A percentile compares a stretch with the other conserved stretches of the same genome.
Conservation (phyloP, 2,888 invertebrate genomes). For the Oscheius onirici region DNA sequence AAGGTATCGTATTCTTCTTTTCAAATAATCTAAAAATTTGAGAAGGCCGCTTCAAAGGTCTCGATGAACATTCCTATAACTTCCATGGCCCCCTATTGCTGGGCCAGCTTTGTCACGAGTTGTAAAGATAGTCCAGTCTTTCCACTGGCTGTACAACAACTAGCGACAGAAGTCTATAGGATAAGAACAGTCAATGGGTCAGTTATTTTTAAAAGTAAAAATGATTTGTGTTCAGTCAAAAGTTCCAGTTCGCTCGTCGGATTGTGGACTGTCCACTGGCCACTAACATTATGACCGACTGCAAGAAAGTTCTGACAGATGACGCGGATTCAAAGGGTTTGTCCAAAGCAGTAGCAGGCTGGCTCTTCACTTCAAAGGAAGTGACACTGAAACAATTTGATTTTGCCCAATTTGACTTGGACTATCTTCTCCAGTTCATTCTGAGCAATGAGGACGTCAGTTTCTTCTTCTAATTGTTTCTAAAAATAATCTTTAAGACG, state of each 20-base stretch:
- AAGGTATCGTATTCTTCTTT: conserved; percentile 35
- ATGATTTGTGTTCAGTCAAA: conserved; percentile 36
- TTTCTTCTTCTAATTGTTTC: not conserved
- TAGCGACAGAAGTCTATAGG: conserved; percentile 46
- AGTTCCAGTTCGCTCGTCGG: conserved; percentile 48
- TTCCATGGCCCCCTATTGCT: conserved; percentile 59
- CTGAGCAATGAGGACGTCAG: conserved; percentile 49
- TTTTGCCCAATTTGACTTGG: conserved; percentile 59
- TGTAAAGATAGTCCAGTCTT: conserved; percentile 43
- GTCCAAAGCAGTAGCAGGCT: conserved; percentile 45
- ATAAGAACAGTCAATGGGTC: conserved; percentile 40
- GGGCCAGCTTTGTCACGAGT: conserved; percentile 48
- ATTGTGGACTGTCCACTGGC: conserved; percentile 39
- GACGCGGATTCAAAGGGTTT: conserved; percentile 15
- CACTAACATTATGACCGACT: conserved; percentile 9
- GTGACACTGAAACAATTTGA: conserved; percentile 51
- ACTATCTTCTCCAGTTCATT: conserved; percentile 66
- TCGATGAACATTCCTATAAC: conserved; percentile 53
- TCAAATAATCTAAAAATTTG: not conserved
- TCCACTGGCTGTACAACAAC: conserved; percentile 62
- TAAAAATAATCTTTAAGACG: conserved; percentile 32
- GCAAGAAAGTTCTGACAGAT: conserved; percentile 4
- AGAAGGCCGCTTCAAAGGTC: conserved; percentile 63
- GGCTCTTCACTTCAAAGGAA: conserved; percentile 46
- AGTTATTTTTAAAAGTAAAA: not conserved